Conservation (phyloP, 2,113 vertebrate genomes). For the Rostratula benghalensis region DNA sequence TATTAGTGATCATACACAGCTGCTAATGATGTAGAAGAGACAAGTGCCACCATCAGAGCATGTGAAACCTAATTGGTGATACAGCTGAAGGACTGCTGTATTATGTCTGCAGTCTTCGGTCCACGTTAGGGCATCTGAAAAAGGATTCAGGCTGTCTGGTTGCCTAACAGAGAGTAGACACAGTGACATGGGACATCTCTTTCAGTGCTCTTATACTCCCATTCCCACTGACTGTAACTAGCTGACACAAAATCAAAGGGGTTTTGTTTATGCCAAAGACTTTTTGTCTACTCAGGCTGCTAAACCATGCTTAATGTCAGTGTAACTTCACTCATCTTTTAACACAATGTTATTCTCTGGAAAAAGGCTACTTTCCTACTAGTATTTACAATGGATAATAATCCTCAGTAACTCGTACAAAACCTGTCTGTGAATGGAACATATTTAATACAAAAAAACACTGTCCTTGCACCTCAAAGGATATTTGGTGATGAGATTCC, state of each 20-base stretch:
- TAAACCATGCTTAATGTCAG: not conserved
- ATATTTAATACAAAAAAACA: not conserved
- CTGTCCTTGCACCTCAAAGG: not conserved
- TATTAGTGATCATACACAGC: not conserved
- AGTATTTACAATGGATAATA: not conserved
- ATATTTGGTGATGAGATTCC: not conserved
- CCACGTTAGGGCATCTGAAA: not conserved
- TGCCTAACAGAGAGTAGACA: not conserved
- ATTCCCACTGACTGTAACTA: not conserved
- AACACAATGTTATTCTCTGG: not conserved
- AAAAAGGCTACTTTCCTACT: not conserved
- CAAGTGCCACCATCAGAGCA: not conserved
- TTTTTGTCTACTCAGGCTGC: not conserved
- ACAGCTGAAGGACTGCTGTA: not conserved
- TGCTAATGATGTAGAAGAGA: not conserved
- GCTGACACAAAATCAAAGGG: constrained; percentile 24
- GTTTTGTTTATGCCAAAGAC: not conserved
- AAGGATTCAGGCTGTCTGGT: not conserved
- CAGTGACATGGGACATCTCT: not conserved
- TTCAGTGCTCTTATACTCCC: not conserved
- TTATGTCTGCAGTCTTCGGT: not conserved
- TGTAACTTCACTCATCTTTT: not conserved
- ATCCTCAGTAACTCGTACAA: not conserved
- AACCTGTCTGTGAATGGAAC: not conserved
- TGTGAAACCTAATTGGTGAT: not conserved